Conservation (phyloP, 1,140 invertebrate species). For the Aporrectodea caliginosa region DNA sequence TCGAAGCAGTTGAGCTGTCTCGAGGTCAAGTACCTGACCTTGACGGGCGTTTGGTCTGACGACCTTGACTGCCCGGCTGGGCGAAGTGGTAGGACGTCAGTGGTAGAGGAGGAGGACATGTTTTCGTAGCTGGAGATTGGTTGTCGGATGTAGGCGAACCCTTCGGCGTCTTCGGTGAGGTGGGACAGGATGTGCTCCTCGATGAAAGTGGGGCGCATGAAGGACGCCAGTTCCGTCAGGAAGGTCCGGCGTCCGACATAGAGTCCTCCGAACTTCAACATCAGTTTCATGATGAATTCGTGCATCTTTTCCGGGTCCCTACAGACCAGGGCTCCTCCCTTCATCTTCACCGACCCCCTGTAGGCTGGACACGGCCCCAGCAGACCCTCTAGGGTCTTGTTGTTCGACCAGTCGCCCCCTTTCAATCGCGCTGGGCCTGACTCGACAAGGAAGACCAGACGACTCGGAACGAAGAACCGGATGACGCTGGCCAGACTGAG, state of each 20-base stretch:
- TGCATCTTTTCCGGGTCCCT: background rate
- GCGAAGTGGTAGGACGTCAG: background rate
- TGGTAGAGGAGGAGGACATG: background rate
- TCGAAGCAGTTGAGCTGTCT: background rate
- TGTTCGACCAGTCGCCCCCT: background rate
- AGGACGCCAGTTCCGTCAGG: background rate
- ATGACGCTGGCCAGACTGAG: background rate
- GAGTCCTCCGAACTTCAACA: background rate
- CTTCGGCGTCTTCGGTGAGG: background rate
- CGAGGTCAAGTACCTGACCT: background rate
- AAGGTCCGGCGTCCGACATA: background rate
- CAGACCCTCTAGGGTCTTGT: background rate
- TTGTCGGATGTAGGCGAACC: background rate
- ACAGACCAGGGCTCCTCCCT: background rate
- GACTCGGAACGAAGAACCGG: background rate
- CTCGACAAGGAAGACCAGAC: background rate
- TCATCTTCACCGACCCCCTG: background rate
- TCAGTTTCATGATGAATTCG: background rate
- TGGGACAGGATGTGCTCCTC: background rate
- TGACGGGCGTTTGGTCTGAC: background rate
- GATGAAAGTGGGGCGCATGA: background rate
- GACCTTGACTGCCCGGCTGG: background rate
- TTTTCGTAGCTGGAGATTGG: background rate
- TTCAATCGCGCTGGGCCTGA: background rate
- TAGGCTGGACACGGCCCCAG: background rate